phyloP scores from a whole-genome alignment of 2,797 vertebrate genomes.

The Ibycter americanus region DNA sequence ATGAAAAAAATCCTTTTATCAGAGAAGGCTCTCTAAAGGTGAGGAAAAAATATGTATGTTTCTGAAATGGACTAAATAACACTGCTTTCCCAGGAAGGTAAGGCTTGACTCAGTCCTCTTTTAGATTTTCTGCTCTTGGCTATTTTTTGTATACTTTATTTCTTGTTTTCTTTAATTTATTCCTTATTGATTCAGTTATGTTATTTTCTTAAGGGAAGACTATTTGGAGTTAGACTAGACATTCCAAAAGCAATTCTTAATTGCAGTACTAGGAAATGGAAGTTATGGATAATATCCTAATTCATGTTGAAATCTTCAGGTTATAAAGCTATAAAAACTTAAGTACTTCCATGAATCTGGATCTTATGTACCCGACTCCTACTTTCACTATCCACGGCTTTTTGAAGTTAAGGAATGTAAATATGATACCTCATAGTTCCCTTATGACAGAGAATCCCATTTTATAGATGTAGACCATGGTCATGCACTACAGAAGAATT shows the following conservation, averaged over 20 bases:
- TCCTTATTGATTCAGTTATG: neutral
- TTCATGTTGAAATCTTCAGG: neutral
- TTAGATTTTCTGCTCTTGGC: neutral
- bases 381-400: neutral
- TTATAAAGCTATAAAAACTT: neutral
- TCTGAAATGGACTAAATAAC: neutral
- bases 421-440: neutral
- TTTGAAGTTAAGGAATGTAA: neutral
- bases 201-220: neutral
- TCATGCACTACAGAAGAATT: neutral
- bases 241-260: neutral
- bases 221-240: neutral
- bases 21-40: constrained; percentile 92
- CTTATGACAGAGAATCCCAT: neutral
- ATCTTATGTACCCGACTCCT: neutral
- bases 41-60: constrained; percentile 22
- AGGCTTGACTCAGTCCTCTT: neutral
- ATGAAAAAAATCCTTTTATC: constrained; percentile 69
- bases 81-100: neutral
- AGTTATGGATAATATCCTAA: neutral
- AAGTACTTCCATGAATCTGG: no score
- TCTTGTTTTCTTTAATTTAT: neutral
- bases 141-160: neutral
- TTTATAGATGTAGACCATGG: neutral
- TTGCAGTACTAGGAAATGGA: neutral